Evolutionary conservation across 2,797 vertebrate genomes (phyloP).

Genomic region (Pseudocheirus occidentalis): DNA sequence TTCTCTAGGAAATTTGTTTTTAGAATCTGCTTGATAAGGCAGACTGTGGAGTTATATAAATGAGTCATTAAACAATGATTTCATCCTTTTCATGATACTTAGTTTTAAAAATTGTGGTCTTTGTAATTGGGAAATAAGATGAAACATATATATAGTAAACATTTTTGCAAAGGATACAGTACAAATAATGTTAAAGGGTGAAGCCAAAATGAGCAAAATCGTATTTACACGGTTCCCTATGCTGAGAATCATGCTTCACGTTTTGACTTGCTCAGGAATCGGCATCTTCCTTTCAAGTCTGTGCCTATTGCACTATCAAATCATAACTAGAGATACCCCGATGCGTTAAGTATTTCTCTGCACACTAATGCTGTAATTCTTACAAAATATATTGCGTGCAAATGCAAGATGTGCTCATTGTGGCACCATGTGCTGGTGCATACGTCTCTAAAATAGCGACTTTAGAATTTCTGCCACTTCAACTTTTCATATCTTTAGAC

Average conservation of each 20-base stretch:
- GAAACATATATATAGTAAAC: constrained; percentile 40
- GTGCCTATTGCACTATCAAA: constrained; percentile 78
- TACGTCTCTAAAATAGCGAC: constrained; percentile 64
- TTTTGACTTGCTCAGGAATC: constrained; percentile 73
- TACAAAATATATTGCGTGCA: constrained; percentile 80
- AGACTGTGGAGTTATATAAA: constrained; percentile 47
- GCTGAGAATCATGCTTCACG: constrained; percentile 50
- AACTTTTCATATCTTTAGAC: constrained; percentile 74
- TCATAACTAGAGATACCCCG: constrained; percentile 52
- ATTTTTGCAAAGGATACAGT: constrained; percentile 49
- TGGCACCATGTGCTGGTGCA: constrained; percentile 69
- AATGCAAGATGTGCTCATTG: constrained; percentile 67
- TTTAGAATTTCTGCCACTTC: constrained; percentile 68
- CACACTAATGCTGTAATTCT: constrained; percentile 72
- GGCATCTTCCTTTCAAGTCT: constrained; percentile 75
- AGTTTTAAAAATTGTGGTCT: constrained; percentile 27
- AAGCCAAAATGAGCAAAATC: constrained; percentile 34
- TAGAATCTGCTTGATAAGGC: constrained; percentile 27
- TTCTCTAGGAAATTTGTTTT: constrained; percentile 9
- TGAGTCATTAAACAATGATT: constrained; percentile 51
- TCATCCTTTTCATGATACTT: constrained; percentile 22
- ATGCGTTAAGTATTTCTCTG: constrained; percentile 72
- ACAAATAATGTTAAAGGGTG: constrained; percentile 23
- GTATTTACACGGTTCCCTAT: constrained; percentile 52
- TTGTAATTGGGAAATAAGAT: constrained; percentile 13